A percentile compares a stretch with the other conserved stretches of the same genome.
Conservation (phyloP, 1,140 invertebrate genomes). For the Neoseiulus cucumeris region DNA sequence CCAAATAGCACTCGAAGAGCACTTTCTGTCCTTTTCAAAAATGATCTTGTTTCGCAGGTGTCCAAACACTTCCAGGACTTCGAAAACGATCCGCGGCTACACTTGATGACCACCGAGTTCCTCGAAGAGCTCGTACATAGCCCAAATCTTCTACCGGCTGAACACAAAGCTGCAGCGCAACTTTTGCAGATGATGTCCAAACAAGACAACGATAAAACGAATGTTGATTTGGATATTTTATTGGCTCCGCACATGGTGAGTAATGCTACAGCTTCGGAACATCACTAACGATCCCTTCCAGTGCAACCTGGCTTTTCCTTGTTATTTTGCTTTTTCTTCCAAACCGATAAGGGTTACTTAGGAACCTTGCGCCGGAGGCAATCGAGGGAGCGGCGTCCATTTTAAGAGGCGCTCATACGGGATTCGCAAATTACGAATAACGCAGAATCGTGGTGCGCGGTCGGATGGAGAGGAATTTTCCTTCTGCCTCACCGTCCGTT, state of each 20-base stretch:
- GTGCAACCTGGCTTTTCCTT: too few species aligned
- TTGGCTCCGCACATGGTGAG: conserved; percentile 47
- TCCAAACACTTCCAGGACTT: conserved; percentile 43
- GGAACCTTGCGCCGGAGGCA: too few species aligned
- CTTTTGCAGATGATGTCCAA: conserved; percentile 55
- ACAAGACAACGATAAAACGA: conserved; percentile 37
- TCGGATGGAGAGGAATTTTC: too few species aligned
- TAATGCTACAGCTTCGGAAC: background rate
- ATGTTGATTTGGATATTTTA: conserved; percentile 47
- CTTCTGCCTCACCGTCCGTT: too few species aligned
- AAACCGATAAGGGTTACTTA: too few species aligned
- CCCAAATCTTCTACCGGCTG: conserved; percentile 61
- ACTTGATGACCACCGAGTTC: conserved; percentile 59
- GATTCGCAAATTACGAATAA: too few species aligned
- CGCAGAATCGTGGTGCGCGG: too few species aligned
- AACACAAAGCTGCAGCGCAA: conserved; percentile 67
- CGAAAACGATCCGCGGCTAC: conserved; percentile 51
- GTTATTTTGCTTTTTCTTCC: too few species aligned
- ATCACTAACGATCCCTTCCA: background rate
- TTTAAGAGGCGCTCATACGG: too few species aligned
- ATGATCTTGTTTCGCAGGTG: background rate
- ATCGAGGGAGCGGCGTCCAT: too few species aligned
- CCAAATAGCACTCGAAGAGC: too few species aligned
- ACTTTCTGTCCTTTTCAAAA: too few species aligned
- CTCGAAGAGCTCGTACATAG: conserved; percentile 68